Evolutionary conservation across 2,888 invertebrate genomes (phyloP).

Genomic region (Oligia latruncula): DNA sequence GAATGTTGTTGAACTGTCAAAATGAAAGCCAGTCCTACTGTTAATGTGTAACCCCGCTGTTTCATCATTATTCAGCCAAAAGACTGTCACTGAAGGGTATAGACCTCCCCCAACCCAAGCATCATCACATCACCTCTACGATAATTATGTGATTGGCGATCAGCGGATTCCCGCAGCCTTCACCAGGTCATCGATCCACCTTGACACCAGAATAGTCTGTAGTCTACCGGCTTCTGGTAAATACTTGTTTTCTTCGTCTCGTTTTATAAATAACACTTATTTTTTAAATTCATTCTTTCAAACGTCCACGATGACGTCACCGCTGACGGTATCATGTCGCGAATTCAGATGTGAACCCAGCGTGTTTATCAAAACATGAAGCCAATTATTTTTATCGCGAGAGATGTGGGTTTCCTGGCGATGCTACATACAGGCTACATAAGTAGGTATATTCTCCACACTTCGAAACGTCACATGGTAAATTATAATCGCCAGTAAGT

Average conservation of each 20-base stretch:
- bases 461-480: background rate
- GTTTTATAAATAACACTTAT: conserved; percentile 23
- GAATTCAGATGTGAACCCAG: conserved; percentile 28
- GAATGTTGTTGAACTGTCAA: too few relatives aligned
- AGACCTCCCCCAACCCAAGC: background rate
- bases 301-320: conserved; percentile 37
- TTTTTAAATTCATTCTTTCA: conserved; percentile 12
- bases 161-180: conserved; percentile 5
- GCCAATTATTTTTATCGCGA: conserved; percentile 58
- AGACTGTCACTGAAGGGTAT: background rate
- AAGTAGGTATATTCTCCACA: conserved; percentile 18
- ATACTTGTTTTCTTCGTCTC: conserved; percentile 23
- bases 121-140: too few relatives aligned
- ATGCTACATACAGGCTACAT: conserved; percentile 1
- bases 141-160: background rate
- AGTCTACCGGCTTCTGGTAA: background rate
- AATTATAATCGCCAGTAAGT: too few relatives aligned
- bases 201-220: conserved; percentile 17
- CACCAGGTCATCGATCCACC: conserved; percentile 29
- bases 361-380: conserved; percentile 53
- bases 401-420: conserved; percentile 43
- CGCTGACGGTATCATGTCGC: conserved; percentile 23
- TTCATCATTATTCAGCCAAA: background rate
- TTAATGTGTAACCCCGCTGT: background rate
- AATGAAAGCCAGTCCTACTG: too few relatives aligned